Conservation (phyloP, 2,888 invertebrate genomes). For the Cyclophora albipunctata region DNA sequence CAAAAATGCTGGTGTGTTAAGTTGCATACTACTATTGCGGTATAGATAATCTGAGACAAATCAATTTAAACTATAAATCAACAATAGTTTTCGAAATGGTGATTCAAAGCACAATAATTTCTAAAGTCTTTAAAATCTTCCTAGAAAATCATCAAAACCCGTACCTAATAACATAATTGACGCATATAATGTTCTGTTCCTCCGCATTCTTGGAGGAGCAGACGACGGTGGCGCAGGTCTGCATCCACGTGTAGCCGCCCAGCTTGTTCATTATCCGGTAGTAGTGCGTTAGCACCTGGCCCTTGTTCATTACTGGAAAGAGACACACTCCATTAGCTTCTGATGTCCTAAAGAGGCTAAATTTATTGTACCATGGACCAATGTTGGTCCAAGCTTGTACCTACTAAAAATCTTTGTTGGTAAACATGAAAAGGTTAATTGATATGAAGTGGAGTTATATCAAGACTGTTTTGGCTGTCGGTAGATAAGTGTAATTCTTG, state of each 20-base stretch:
- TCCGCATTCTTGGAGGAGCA: slow-evolving; percentile 97
- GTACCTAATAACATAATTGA: slow-evolving; percentile 97
- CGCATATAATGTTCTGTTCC: slow-evolving; percentile 97
- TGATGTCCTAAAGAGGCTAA: no score
- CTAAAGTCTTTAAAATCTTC: no score
- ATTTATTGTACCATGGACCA: no score
- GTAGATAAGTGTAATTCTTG: no score
- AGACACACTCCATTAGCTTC: neutral
- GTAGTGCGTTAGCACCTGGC: slow-evolving; percentile 97
- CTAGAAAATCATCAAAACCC: slow-evolving; percentile 5
- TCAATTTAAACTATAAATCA: no score
- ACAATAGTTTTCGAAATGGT: no score
- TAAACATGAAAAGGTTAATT: neutral
- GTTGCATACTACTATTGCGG: no score
- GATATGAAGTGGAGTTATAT: neutral
- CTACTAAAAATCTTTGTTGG: neutral
- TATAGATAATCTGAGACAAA: no score
- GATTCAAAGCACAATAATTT: no score
- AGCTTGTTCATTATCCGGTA: slow-evolving; percentile 96
- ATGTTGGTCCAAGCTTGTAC: no score
- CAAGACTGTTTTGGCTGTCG: no score
- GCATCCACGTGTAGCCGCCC: slow-evolving; percentile 97
- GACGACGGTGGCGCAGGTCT: slow-evolving; percentile 97
- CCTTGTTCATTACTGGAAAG: slow-evolving; percentile 92
- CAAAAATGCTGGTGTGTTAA: no score